Conservation (phyloP, 2,888 invertebrate species). For the Plagiodera versicolora region DNA sequence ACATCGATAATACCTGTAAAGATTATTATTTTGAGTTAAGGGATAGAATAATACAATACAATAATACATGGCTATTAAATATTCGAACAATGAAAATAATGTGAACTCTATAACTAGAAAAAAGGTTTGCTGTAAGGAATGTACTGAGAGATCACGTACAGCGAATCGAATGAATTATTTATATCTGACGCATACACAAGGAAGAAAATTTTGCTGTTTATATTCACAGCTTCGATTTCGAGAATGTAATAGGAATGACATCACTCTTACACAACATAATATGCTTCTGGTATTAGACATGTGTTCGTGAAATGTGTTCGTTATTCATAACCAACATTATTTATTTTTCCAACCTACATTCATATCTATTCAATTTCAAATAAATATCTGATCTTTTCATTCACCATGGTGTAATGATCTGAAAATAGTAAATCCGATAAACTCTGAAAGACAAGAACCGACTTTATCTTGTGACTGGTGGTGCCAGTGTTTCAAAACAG, state of each 20-base stretch:
- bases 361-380: background rate
- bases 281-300: background rate
- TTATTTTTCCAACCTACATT: background rate
- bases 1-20: too few species aligned
- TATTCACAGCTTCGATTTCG: background rate
- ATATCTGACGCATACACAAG: background rate
- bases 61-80: too few species aligned
- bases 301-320: background rate
- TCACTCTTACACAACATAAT: background rate
- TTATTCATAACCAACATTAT: background rate
- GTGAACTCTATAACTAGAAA: background rate
- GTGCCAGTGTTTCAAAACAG: too few species aligned
- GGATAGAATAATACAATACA: too few species aligned
- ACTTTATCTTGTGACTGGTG: too few species aligned
- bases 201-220: background rate
- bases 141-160: background rate
- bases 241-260: background rate
- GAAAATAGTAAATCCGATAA: too few species aligned
- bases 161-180: background rate
- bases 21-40: too few species aligned
- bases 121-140: background rate
- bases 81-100: too few species aligned
- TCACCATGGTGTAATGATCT: too few species aligned
- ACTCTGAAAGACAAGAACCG: too few species aligned
- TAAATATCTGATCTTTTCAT: too few species aligned